Conservation (phyloP, 2,113 vertebrate genomes). For the Spilogale gracilis region DNA sequence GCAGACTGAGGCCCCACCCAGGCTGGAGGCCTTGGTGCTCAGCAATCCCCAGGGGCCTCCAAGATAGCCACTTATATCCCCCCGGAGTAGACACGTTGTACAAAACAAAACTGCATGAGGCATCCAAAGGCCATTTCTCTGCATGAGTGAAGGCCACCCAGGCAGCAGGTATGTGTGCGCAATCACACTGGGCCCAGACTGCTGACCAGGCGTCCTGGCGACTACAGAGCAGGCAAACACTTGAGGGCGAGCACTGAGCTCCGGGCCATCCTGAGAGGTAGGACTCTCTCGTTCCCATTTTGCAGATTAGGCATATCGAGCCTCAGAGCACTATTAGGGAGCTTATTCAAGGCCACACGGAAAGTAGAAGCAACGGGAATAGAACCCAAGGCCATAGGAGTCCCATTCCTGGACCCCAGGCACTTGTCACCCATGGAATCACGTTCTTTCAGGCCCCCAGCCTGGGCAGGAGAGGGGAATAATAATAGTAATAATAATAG, state of each 20-base stretch:
- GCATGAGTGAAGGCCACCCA: background rate
- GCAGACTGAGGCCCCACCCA: background rate
- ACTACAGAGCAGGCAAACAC: fast-evolving
- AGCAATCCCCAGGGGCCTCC: background rate
- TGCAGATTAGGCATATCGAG: background rate
- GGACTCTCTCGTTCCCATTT: background rate
- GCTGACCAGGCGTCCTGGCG: fast-evolving
- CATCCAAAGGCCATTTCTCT: background rate
- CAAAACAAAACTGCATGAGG: background rate
- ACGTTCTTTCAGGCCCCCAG: too few species aligned
- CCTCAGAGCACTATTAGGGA: background rate
- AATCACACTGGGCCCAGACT: background rate
- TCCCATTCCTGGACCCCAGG: background rate
- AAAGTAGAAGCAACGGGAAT: background rate
- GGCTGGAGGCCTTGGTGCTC: background rate
- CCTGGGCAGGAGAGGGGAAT: background rate
- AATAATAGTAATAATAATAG: background rate
- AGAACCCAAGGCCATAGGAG: background rate
- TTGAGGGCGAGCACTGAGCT: background rate
- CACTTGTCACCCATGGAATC: background rate
- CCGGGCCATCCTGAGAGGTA: background rate
- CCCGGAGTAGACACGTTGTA: fast-evolving
- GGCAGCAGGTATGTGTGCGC: background rate
- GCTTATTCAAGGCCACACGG: background rate
- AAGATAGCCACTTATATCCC: background rate